phyloP scores from a whole-genome alignment of 2,113 vertebrate genomes.

The Chiloscyllium plagiosum region DNA sequence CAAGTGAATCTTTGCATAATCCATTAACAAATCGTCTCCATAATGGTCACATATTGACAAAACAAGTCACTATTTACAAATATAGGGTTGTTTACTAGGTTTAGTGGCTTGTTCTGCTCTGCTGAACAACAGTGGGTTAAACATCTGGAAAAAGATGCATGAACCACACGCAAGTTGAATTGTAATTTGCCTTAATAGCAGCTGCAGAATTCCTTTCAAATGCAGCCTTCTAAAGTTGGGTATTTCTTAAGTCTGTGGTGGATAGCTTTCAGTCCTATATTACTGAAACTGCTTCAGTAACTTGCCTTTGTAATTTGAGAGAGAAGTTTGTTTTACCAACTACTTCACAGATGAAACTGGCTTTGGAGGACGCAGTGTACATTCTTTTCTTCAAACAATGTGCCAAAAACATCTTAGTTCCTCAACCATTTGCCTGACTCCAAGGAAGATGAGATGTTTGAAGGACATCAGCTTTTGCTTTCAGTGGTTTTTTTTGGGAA shows the following conservation, averaged over 20 bases:
- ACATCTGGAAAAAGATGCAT: conserved; percentile 8
- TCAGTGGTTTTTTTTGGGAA: neutral
- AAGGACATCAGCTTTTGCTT: conserved; percentile 15
- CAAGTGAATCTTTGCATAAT: neutral
- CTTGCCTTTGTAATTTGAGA: conserved; percentile 9
- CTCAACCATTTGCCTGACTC: neutral
- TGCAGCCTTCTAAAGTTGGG: conserved; percentile 7
- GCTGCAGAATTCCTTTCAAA: conserved; percentile 28
- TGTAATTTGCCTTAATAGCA: conserved; percentile 16
- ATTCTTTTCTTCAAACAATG: neutral
- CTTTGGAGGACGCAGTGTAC: neutral
- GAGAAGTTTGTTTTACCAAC: neutral
- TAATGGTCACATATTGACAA: neutral
- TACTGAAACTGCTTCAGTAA: neutral
- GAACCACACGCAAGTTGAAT: conserved; percentile 14
- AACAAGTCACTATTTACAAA: neutral
- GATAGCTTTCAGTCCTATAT: neutral
- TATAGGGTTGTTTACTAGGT: neutral
- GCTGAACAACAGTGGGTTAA: conserved; percentile 1
- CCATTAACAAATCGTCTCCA: neutral
- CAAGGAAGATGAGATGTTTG: conserved; percentile 10
- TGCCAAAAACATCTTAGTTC: neutral
- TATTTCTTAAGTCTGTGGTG: neutral
- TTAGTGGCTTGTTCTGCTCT: neutral
- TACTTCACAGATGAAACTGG: neutral